A percentile compares a stretch with the other conserved stretches of the same genome.
These are phyloP conservation scores for Pammene aurita DNA, from an alignment of 2,888 invertebrate species.

Conservation along the genomic window DNA sequence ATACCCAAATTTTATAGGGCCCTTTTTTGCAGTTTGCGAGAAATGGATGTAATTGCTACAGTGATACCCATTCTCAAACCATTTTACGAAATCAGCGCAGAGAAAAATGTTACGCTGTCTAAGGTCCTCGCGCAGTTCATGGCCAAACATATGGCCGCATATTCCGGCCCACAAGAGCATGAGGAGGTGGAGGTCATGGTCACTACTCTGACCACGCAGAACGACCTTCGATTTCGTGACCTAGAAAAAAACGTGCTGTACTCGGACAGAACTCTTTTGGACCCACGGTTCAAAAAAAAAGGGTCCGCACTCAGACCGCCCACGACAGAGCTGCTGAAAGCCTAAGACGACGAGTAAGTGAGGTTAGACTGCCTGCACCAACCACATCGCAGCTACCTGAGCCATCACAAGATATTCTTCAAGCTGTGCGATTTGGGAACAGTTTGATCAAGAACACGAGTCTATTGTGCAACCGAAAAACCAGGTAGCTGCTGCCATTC, in stretches of 20 bases:
- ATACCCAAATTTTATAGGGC: constrained; percentile 19
- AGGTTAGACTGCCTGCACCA: neutral
- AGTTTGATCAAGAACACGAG: neutral
- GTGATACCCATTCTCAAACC: no score
- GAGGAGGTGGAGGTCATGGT: neutral
- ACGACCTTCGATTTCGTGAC: neutral
- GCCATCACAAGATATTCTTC: neutral
- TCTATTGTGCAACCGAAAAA: neutral
- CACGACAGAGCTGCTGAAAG: constrained; percentile 3
- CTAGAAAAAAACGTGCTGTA: neutral
- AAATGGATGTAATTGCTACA: neutral
- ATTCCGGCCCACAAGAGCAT: neutral
- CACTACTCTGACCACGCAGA: neutral
- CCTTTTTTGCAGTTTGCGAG: constrained; percentile 10
- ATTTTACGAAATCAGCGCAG: constrained; percentile 1
- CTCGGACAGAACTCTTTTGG: neutral
- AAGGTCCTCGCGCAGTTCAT: neutral
- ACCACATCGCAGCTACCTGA: neutral
- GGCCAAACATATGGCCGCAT: neutral
- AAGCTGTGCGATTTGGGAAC: constrained; percentile 6
- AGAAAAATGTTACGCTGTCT: neutral
- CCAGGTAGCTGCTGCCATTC: constrained; percentile 4
- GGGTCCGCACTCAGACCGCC: constrained; percentile 1
- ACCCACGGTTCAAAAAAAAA: constrained; percentile 10
- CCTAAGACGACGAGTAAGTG: constrained; percentile 2